phyloP scores from a whole-genome alignment of 2,113 vertebrate genomes.

The Sylvicapra grimmia region DNA sequence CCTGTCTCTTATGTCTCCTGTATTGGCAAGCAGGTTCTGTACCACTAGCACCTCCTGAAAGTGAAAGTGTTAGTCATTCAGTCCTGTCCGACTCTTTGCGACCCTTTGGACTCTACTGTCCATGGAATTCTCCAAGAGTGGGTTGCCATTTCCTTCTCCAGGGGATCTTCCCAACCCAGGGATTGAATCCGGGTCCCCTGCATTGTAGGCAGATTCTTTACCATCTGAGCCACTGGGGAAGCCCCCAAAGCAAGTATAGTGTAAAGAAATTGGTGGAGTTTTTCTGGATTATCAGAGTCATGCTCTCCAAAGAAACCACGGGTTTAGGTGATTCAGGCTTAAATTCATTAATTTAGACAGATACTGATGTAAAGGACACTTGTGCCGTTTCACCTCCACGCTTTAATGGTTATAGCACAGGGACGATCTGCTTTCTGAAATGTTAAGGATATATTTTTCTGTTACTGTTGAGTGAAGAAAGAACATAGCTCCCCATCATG shows the following conservation, averaged over 20 bases:
- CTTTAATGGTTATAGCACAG: conserved; percentile 32
- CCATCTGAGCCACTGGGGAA: background rate
- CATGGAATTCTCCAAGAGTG: background rate
- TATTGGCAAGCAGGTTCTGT: background rate
- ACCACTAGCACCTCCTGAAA: background rate
- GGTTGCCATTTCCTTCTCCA: background rate
- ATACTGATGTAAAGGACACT: conserved; percentile 36
- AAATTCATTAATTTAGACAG: conserved; percentile 43
- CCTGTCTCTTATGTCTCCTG: background rate
- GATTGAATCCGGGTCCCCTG: background rate
- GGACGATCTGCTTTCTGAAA: conserved; percentile 49
- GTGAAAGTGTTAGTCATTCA: background rate
- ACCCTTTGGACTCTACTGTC: background rate
- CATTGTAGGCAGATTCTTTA: background rate
- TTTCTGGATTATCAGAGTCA: background rate
- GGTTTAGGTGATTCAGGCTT: background rate
- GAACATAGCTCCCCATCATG: conserved; percentile 20
- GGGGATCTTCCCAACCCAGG: background rate
- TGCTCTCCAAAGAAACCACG: background rate
- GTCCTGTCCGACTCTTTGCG: background rate
- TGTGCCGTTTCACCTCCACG: conserved; percentile 18
- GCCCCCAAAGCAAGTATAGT: background rate
- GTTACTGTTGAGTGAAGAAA: conserved; percentile 47
- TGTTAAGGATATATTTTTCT: conserved; percentile 67
- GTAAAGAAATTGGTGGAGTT: background rate